phyloP scores from a whole-genome alignment of 2,888 invertebrate genomes.

The Aspidiotus rigidus region DNA sequence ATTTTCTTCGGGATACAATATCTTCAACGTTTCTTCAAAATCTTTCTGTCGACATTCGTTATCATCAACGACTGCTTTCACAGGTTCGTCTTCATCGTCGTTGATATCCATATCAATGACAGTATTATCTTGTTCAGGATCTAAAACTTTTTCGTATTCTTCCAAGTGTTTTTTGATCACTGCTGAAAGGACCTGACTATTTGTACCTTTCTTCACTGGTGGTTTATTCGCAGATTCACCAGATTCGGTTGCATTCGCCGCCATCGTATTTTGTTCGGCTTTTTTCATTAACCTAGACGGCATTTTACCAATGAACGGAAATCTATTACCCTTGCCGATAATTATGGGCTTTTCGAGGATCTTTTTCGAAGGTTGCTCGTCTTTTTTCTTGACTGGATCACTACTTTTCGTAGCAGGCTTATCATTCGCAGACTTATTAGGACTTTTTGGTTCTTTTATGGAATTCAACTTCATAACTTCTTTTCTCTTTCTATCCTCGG shows the following conservation, averaged over 20 bases:
- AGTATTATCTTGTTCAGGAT: slow-evolving; percentile 1
- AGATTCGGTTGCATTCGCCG: not conserved
- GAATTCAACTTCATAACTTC: not conserved
- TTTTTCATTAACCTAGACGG: slow-evolving; percentile 48
- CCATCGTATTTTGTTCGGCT: slow-evolving; percentile 1
- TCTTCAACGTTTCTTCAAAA: slow-evolving; percentile 24
- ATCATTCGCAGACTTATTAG: too few species aligned
- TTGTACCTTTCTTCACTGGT: not conserved
- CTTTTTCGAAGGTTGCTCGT: slow-evolving; percentile 1
- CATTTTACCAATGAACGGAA: slow-evolving; percentile 78
- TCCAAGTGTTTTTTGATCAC: slow-evolving; percentile 13
- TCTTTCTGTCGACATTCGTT: slow-evolving; percentile 15
- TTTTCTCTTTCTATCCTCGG: slow-evolving; percentile 10
- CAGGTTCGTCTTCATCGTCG: slow-evolving; percentile 23
- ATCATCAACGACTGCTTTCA: slow-evolving; percentile 15
- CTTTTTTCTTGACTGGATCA: not conserved
- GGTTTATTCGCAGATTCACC: not conserved
- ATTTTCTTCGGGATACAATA: slow-evolving; percentile 24
- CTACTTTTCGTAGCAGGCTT: too few species aligned
- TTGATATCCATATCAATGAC: slow-evolving; percentile 29
- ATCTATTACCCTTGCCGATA: slow-evolving; percentile 51
- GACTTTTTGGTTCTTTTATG: slow-evolving; percentile 8
- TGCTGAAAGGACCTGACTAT: not conserved
- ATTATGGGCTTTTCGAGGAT: slow-evolving; percentile 10
- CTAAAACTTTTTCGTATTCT: slow-evolving; percentile 6